Evolutionary conservation across 2,888 invertebrate genomes (phyloP), one percentile per base, ranked within the genome.

Genomic region (Melieria picta): DNA sequence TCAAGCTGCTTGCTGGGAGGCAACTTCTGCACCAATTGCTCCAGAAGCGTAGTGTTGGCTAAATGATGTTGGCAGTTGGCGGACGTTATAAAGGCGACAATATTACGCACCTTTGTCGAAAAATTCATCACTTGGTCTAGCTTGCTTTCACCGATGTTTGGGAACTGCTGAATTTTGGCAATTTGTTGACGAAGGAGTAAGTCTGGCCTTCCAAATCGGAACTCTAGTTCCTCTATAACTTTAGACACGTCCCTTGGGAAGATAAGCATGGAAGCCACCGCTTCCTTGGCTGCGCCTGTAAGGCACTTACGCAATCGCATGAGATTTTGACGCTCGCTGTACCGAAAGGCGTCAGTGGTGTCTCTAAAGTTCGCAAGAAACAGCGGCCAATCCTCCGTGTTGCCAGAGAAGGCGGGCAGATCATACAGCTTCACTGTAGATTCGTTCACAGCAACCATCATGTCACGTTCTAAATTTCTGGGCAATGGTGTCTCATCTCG

Each of bases 361-460:
- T 72, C 69, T 11, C 62, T 65, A 58, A 48, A 74, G 11, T 71
- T 72, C n/a, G 50, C 66, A 3, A 68, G 13, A 42, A 74, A 72
- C 52, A 75, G 43, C 9, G 73, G 70, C 73, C 72, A 73, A 10
- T 73, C 73, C 6, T 75, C 72, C 2, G 65, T 13, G 7, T 71
- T 66, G 1, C 75, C 73, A 4, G 50, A 69, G 48, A 73, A 73
- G 16, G 69, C 30, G 56, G 73, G 72, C 48, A 73, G 55, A 42
- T 68, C 66, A 16, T 73, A 56, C 5, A 75, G 47, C 45, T 69
- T 69, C 30, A 30, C 30, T 30, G 30, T 3, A 30, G 30, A 30
- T 30, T 30, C 30, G 30, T 30, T 30, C 30, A 30, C 30, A 2
- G 30, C 30, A 30, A 30, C 30, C 30, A 3, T 30, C 30, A 30